These are phyloP conservation scores for Stichopus chloronotus DNA, from an alignment of 35 echinoderm and acorn worm species.

Conservation along the genomic window DNA sequence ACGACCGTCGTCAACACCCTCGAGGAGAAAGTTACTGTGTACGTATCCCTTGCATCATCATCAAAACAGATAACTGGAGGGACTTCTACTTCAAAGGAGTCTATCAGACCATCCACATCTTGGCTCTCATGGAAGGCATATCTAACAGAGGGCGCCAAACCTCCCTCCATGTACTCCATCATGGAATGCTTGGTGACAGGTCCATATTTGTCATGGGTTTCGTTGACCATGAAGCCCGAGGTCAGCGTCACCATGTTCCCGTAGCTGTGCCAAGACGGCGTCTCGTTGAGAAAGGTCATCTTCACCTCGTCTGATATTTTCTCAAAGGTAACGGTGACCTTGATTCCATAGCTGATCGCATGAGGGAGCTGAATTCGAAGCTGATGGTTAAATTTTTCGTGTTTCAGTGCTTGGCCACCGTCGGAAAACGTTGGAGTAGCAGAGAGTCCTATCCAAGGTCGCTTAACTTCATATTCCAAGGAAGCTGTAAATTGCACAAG, in stretches of 20 bases:
- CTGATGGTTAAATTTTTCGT: slow-evolving; percentile 66
- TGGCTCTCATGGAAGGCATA: background rate
- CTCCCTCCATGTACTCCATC: background rate
- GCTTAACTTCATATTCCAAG: slow-evolving; percentile 60
- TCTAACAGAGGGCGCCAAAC: background rate
- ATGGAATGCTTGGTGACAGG: slow-evolving; percentile 26
- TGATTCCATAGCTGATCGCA: slow-evolving; percentile 58
- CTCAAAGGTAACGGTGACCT: slow-evolving; percentile 32
- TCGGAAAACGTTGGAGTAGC: slow-evolving; percentile 65
- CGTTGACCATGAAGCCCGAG: slow-evolving; percentile 33
- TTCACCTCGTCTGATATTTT: slow-evolving; percentile 18
- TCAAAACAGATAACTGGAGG: slow-evolving; percentile 56
- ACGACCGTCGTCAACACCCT: slow-evolving; percentile 56
- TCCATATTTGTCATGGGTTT: slow-evolving; percentile 49
- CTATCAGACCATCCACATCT: slow-evolving; percentile 17
- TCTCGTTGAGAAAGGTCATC: slow-evolving; percentile 65
- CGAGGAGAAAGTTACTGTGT: slow-evolving; percentile 51
- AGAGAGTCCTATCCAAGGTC: background rate
- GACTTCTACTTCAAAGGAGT: slow-evolving; percentile 22
- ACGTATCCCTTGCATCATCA: background rate
- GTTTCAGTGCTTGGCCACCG: slow-evolving; percentile 51
- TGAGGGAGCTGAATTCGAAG: slow-evolving; percentile 31
- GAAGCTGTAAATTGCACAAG: slow-evolving; percentile 31
- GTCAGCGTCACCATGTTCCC: slow-evolving; percentile 40
- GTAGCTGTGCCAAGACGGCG: slow-evolving; percentile 24